These are phyloP conservation scores for Aselliscus stoliczkanus DNA, from an alignment of 2,797 vertebrate genomes.

Conservation along the genomic window DNA sequence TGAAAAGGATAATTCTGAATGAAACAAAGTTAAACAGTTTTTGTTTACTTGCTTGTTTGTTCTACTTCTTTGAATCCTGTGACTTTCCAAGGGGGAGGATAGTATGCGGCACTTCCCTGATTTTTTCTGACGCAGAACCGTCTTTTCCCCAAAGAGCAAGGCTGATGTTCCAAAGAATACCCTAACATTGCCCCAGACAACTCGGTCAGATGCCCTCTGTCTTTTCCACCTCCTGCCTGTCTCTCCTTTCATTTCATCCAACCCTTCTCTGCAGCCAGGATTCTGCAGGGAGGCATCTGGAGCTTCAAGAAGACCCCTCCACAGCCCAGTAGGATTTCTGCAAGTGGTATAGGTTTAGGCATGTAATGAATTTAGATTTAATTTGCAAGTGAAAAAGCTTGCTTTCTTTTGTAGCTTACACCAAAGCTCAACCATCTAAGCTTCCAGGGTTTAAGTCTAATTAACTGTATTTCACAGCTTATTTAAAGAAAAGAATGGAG, in stretches of 20 bases:
- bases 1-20: not conserved
- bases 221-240: not conserved
- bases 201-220: not conserved
- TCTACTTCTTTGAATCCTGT: not conserved
- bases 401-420: constrained; percentile 84
- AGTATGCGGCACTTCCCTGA: not conserved
- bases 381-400: constrained; percentile 86
- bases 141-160: not conserved
- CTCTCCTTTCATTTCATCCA: constrained; percentile 5
- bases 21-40: not conserved
- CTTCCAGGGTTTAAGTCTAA: constrained; percentile 87
- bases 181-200: not conserved
- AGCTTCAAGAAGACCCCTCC: constrained; percentile 60
- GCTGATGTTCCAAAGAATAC: not conserved
- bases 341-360: constrained; percentile 72
- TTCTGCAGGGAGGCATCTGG: constrained; percentile 56
- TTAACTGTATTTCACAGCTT: constrained; percentile 88
- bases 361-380: constrained; percentile 82
- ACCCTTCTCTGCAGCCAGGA: not conserved
- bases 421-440: constrained; percentile 84
- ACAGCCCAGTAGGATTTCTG: constrained; percentile 69
- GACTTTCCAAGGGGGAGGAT: not conserved
- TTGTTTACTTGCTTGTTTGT: not conserved
- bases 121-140: not conserved
- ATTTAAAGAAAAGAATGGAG: constrained; percentile 88